Evolutionary conservation across 2,113 vertebrate species (phyloP).

Genomic region (Mobula hypostoma): DNA sequence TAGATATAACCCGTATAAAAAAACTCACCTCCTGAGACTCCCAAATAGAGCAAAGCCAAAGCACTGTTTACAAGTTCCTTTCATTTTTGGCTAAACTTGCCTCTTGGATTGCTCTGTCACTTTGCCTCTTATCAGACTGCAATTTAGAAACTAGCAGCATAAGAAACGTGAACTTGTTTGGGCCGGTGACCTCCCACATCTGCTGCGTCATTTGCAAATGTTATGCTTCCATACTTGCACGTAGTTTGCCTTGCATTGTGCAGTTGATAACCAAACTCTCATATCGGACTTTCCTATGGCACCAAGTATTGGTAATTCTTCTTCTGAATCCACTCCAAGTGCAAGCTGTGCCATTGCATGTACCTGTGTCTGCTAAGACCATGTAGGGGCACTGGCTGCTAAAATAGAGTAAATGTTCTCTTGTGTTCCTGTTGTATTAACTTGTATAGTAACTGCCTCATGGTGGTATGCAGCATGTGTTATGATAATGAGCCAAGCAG

Average conservation of each 20-base stretch:
- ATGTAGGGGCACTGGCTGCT: background rate
- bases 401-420: background rate
- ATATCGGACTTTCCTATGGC: background rate
- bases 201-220: too few relatives aligned
- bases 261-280: background rate
- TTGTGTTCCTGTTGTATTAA: background rate
- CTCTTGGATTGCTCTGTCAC: background rate
- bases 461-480: background rate
- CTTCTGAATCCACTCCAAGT: too few relatives aligned
- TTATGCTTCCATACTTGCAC: background rate
- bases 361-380: background rate
- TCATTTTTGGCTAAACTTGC: background rate
- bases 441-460: background rate
- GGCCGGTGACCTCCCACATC: too few relatives aligned
- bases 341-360: background rate
- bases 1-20: too few relatives aligned
- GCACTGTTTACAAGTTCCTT: background rate
- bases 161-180: too few relatives aligned
- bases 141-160: background rate
- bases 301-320: background rate
- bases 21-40: background rate
- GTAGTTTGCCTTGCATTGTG: background rate
- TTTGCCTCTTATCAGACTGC: background rate
- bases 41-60: background rate
- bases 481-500: too few relatives aligned